phyloP scores from a whole-genome alignment of 2,113 vertebrate genomes.

The Proterorhinus semilunaris region DNA sequence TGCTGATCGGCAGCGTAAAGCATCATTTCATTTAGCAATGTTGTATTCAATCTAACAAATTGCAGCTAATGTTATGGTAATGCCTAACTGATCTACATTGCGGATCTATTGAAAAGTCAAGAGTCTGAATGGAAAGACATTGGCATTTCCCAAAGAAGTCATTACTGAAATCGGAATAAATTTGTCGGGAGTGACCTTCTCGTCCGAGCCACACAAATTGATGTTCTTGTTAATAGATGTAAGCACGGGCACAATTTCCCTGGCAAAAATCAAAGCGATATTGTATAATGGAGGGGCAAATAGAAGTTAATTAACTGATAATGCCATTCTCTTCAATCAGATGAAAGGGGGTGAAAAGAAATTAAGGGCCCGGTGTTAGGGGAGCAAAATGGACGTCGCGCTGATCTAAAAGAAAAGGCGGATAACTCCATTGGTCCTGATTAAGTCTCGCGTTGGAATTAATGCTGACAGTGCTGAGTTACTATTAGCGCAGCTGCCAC shows the following conservation, averaged over 20 bases:
- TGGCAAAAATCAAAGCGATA: constrained; percentile 48
- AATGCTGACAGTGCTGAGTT: constrained; percentile 31
- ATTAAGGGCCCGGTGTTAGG: constrained; percentile 37
- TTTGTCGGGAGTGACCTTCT: constrained; percentile 43
- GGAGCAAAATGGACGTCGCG: constrained; percentile 43
- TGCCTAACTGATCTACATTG: constrained; percentile 39
- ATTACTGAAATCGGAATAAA: constrained; percentile 43
- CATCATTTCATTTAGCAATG: not conserved
- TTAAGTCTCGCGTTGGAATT: constrained; percentile 41
- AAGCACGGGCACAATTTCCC: constrained; percentile 26
- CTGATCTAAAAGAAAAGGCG: constrained; percentile 49
- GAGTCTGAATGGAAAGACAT: constrained; percentile 29
- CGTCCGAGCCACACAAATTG: constrained; percentile 31
- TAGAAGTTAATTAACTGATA: constrained; percentile 73
- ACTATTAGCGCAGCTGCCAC: constrained; percentile 41
- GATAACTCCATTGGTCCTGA: constrained; percentile 60
- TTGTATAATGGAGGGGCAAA: constrained; percentile 47
- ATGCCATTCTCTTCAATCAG: constrained; percentile 49
- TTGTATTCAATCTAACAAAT: constrained; percentile 33
- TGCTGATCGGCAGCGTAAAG: not conserved
- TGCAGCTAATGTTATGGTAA: constrained; percentile 29
- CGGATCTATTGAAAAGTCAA: constrained; percentile 48
- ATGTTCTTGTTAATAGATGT: constrained; percentile 26
- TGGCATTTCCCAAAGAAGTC: constrained; percentile 30
- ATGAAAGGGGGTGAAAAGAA: constrained; percentile 50